A percentile compares a stretch with the other conserved stretches of the same genome.
Evolutionary conservation across 1,140 invertebrate species (phyloP).

Genomic region (Bilobella aurantiaca): DNA sequence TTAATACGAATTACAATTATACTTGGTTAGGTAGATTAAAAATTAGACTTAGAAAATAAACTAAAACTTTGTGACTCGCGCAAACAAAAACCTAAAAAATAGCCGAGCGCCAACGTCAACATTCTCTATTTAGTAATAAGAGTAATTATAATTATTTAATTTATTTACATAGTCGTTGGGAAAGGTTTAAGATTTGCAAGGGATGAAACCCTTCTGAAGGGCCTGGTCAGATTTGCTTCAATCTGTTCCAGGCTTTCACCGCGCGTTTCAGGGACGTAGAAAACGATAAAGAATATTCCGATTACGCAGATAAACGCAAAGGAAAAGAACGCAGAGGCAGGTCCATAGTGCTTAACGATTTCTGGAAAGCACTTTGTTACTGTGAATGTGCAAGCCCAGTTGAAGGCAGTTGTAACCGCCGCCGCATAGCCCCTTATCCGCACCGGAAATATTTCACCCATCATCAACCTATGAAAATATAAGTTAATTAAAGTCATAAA

Average conservation of each 20-base stretch:
- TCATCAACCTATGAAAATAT: too few relatives aligned
- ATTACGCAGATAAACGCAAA: constrained; percentile 40
- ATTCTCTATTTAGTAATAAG: too few relatives aligned
- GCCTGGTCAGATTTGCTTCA: constrained; percentile 25
- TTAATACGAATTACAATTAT: too few relatives aligned
- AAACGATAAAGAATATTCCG: constrained; percentile 44
- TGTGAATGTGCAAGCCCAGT: constrained; percentile 41
- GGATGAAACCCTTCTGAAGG: constrained; percentile 28
- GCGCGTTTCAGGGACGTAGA: constrained; percentile 51
- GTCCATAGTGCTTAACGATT: constrained; percentile 42
- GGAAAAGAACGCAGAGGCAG: constrained; percentile 40
- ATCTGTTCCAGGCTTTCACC: constrained; percentile 52
- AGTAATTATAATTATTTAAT: too few relatives aligned
- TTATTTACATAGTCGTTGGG: constrained; percentile 26
- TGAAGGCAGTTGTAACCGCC: constrained; percentile 25
- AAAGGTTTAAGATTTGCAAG: constrained; percentile 33
- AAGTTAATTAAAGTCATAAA: too few relatives aligned
- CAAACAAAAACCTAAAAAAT: too few relatives aligned
- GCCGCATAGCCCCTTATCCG: constrained; percentile 23
- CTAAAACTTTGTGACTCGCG: too few relatives aligned
- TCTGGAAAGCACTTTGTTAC: constrained; percentile 45
- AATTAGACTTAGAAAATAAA: too few relatives aligned
- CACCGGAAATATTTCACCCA: constrained; percentile 47
- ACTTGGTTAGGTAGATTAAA: too few relatives aligned
- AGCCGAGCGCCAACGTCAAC: too few relatives aligned